Conservation (phyloP, 2,888 invertebrate genomes). For the Gibbula magus region DNA sequence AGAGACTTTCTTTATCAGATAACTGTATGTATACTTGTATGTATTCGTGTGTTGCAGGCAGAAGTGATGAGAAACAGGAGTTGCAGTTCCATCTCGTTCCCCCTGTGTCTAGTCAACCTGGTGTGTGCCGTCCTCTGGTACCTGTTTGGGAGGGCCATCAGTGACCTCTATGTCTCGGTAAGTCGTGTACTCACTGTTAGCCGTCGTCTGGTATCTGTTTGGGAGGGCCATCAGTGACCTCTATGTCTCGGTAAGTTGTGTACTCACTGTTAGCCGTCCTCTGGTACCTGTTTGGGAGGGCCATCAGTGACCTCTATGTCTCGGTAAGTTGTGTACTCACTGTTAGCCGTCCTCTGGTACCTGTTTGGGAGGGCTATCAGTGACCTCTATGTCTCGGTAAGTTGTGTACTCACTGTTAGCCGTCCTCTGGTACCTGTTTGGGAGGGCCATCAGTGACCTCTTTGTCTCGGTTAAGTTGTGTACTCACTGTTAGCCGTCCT, state of each 20-base stretch:
- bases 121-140: slow-evolving; percentile 87
- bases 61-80: slow-evolving; percentile 81
- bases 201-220: too few relatives aligned
- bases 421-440: too few relatives aligned
- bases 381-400: too few relatives aligned
- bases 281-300: neutral
- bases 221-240: too few relatives aligned
- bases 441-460: too few relatives aligned
- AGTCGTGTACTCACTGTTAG: slow-evolving; percentile 48
- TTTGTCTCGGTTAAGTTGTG: too few relatives aligned
- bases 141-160: slow-evolving; percentile 85
- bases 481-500: too few relatives aligned
- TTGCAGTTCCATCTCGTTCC: slow-evolving; percentile 91
- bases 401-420: too few relatives aligned
- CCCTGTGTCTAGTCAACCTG: slow-evolving; percentile 88
- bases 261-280: neutral
- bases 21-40: neutral
- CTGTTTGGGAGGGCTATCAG: too few relatives aligned
- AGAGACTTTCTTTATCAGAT: neutral
- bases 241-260: neutral
- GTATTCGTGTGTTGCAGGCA: too few relatives aligned
- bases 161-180: slow-evolving; percentile 86
- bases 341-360: too few relatives aligned
- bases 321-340: too few relatives aligned
- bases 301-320: neutral